Conservation (phyloP, 2,888 invertebrate species). For the Pardosa pseudoannulata region DNA sequence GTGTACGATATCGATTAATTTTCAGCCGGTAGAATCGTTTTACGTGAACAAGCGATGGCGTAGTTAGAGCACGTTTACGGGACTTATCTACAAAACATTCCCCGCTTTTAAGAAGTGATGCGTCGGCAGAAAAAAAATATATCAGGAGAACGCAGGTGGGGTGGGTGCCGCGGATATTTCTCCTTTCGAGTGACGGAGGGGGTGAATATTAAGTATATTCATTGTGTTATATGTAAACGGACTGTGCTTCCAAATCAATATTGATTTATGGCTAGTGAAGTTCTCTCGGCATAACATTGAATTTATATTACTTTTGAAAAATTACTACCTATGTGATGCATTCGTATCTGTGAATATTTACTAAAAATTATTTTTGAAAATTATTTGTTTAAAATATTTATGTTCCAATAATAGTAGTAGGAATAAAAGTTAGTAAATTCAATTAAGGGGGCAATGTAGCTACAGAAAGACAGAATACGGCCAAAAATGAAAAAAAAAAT, state of each 20-base stretch:
- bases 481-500: too few species aligned
- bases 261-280: not conserved
- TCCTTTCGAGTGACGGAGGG: not conserved
- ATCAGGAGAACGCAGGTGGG: not conserved
- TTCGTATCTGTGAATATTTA: too few species aligned
- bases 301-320: too few species aligned
- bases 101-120: constrained; percentile 49
- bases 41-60: constrained; percentile 24
- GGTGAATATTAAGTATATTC: constrained; percentile 17
- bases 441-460: too few species aligned
- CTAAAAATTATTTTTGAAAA: too few species aligned
- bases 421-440: too few species aligned
- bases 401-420: too few species aligned
- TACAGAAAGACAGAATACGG: too few species aligned
- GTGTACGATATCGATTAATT: constrained; percentile 17
- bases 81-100: constrained; percentile 39
- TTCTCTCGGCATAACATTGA: too few species aligned
- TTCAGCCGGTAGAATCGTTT: constrained; percentile 7
- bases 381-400: too few species aligned
- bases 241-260: not conserved
- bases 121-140: constrained; percentile 28
- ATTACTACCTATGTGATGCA: too few species aligned
- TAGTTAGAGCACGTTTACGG: constrained; percentile 53
- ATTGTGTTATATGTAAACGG: constrained; percentile 15
- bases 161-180: not conserved